Base-by-base conservation (phyloP, 1,140 invertebrate species). In the Heliconius nattereri region DNA sequence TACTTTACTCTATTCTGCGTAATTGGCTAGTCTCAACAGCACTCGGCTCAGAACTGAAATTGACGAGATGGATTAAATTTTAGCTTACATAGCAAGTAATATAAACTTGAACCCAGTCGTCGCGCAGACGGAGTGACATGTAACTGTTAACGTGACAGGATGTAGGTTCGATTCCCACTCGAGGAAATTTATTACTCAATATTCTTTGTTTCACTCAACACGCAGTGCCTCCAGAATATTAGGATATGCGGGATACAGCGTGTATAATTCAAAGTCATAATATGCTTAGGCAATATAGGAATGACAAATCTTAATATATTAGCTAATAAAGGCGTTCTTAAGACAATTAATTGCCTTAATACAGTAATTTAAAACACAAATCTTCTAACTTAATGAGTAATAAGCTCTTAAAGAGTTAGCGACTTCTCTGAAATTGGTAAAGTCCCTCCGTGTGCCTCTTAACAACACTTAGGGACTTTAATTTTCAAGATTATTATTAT, bases 341-440 rank as follows among this genome's bases (percentile, higher is more conserved):
- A 78, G 82, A 87, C 90, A 91, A 93, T 94, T 93, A 94, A 94
- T 93, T 92, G 89, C 87, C 91, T 91, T 93, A 94, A 94, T 92
- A 89, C 90, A 84, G 91, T 88, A 91, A 91, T 92, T 94, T 83
- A 83, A 88, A 89, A 92, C 89, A 84, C 91, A 91, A 92, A 91
- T 92, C 90, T 91, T 37, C 86, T 84, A 90, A 92, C 77, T 94
- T 91, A 81, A 91, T 93, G 91, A 94, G 81, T 92, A 89, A 93
- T 89, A 87, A 90, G 87, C 92, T 92, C 88, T 90, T 88, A 90
- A 89, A 94, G 89, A 94, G 91, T 93, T 93, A 92, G 87, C 85
- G 87, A 83, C 85, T 87, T 81, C 91, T 89, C 86, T 90, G 90
- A 91, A 91, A 90, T 91, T 91, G 89, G 86, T 85, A 85, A 89